phyloP scores from a whole-genome alignment of 2,888 invertebrate genomes.

The Invenusta paracnida region DNA sequence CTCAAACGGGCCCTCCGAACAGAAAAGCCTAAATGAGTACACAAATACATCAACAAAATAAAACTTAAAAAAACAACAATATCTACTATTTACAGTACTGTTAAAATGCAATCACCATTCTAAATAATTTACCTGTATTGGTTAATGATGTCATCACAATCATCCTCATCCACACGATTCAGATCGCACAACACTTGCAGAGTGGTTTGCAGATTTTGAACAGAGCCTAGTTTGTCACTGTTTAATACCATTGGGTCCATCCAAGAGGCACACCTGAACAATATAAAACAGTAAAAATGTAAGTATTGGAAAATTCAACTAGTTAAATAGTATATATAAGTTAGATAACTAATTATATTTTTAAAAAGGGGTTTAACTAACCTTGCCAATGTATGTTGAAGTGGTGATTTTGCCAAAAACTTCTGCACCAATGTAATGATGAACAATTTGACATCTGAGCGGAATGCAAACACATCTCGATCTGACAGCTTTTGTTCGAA shows the following conservation, averaged over 20 bases:
- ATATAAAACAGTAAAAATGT: neutral
- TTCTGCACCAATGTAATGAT: neutral
- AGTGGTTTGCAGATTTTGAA: neutral
- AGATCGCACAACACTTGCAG: neutral
- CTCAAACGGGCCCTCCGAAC: conserved; percentile 25
- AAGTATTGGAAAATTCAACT: neutral
- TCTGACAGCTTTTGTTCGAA: neutral
- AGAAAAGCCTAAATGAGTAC: conserved; percentile 29
- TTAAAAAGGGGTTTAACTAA: neutral
- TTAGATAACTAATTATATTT: neutral
- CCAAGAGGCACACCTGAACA: neutral
- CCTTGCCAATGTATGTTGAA: neutral
- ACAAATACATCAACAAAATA: neutral
- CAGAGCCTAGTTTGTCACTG: neutral
- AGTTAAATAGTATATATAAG: neutral
- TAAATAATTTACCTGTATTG: neutral
- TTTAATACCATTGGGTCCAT: neutral
- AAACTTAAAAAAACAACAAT: neutral
- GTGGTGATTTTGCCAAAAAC: neutral
- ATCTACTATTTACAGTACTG: neutral
- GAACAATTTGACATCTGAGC: neutral
- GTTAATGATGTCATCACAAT: neutral
- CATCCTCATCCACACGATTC: neutral
- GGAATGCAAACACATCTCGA: neutral
- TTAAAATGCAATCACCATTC: neutral